These are phyloP conservation scores for Aplidium turbinatum DNA, from an alignment of 23 tunicate species.

Conservation along the genomic window DNA sequence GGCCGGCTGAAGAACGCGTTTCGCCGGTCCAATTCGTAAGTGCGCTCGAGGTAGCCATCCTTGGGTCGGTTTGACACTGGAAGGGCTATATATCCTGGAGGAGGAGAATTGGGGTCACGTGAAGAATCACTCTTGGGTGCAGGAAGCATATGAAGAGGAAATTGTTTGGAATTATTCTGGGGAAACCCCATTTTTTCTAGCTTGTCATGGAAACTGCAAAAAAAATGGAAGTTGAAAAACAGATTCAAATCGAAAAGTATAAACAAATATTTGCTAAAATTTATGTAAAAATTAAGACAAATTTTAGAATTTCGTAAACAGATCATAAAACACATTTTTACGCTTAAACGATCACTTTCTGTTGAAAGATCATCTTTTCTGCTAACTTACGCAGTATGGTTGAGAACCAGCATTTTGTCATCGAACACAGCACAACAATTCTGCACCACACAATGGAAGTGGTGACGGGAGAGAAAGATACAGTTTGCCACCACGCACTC, in stretches of 20 bases:
- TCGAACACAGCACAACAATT: slow-evolving; percentile 74
- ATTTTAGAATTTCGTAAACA: neutral
- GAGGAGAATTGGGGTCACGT: slow-evolving; percentile 6
- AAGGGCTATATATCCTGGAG: slow-evolving; percentile 69
- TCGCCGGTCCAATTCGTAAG: slow-evolving; percentile 2
- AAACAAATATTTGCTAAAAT: neutral
- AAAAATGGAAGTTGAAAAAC: neutral
- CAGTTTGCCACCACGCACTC: slow-evolving; percentile 56
- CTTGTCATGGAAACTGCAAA: slow-evolving; percentile 68
- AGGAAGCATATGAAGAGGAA: slow-evolving; percentile 6
- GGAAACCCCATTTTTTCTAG: slow-evolving; percentile 52
- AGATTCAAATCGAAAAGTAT: neutral
- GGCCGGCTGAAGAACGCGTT: too few species aligned
- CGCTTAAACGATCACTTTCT: too few species aligned
- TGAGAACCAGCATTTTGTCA: slow-evolving; percentile 43
- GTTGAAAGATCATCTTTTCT: too few species aligned
- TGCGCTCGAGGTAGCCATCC: neutral
- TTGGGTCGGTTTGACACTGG: slow-evolving; percentile 1
- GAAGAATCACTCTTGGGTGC: neutral
- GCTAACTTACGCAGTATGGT: slow-evolving; percentile 60
- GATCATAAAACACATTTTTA: neutral
- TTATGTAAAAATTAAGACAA: neutral
- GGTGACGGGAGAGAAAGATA: slow-evolving; percentile 36
- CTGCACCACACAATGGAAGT: slow-evolving; percentile 79
- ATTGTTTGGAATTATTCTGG: slow-evolving; percentile 1